Base-by-base conservation (phyloP, 2,113 vertebrate genomes). In the Esox niger region DNA sequence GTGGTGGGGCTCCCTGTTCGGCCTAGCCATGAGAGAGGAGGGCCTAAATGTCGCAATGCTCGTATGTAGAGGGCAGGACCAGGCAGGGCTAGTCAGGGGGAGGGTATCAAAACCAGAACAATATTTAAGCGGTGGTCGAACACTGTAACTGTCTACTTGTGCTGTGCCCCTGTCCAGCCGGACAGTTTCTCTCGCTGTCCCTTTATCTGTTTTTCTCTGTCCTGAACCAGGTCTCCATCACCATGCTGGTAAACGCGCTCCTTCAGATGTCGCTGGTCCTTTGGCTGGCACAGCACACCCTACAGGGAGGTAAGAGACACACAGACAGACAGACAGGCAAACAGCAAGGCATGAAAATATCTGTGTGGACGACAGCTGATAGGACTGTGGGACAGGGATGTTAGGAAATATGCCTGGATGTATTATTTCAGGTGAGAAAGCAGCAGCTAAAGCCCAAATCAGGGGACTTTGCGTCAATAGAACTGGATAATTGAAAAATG, bases 211-310 rank as follows among this genome's bases (percentile, higher is more conserved):
- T 49, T 6, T 25, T 55, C 29, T 35, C 46, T 47, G 70, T 69
- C 17, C 30, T 43, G 29, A 27, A 2, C 21, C 38, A 2, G 20
- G 3, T 64, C 38, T 70, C 67, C 66, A 74, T 59, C 73, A 82
- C 75, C 79, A 91, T 91, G 91, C 55, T 88, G 87, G 83, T 75
- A 66, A 82, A 13, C 60, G 71, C 74, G 32, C 73, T 92, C 54
- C 88, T 91, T 61, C 87, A 88, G 80, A 89, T 87, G 3, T 87
- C 87, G 0, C 78, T 92, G 87, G 65, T 91, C 46, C 84, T 91
- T 77, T 89, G 88, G 86, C 43, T 91, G 82, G 74, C 82, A 64
- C 83, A 87, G 77, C 69, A 66, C 77, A 88, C 87, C 66, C 82
- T 92, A 73, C 91, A 92, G 80, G 81, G 85, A 77, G 90, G 91